phyloP scores from a whole-genome alignment of 2,888 invertebrate species.

The Parnassius apollo region DNA sequence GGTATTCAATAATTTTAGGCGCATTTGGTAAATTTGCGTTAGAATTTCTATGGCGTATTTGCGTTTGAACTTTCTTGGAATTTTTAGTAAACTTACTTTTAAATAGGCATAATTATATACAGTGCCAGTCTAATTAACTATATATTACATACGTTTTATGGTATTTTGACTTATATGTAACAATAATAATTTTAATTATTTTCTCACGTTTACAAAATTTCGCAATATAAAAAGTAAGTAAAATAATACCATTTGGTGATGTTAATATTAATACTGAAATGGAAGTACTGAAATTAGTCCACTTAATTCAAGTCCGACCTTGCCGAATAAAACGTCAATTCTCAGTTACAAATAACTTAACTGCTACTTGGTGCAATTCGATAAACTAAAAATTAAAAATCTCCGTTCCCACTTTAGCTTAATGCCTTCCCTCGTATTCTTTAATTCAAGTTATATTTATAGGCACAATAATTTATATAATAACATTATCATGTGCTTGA shows the following conservation, averaged over 20 bases:
- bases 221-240: too few species aligned
- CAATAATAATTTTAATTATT: too few species aligned
- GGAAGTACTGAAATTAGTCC: too few species aligned
- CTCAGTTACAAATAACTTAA: constrained; percentile 8
- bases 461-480: not conserved
- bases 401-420: constrained; percentile 7
- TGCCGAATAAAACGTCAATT: constrained; percentile 6
- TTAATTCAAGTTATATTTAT: too few species aligned
- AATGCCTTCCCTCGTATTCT: not conserved
- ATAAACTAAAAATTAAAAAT: constrained; percentile 17
- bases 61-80: not conserved
- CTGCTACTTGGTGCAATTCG: not conserved
- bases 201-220: too few species aligned
- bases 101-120: too few species aligned
- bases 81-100: not conserved
- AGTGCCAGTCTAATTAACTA: too few species aligned
- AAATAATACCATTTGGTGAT: too few species aligned
- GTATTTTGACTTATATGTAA: too few species aligned
- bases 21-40: constrained; percentile 14
- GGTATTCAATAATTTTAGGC: constrained; percentile 19
- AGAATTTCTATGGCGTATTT: not conserved
- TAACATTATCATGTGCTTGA: not conserved
- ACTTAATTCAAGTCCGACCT: too few species aligned
- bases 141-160: too few species aligned
- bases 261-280: too few species aligned